These are phyloP conservation scores for Harpalus rufipes DNA, from an alignment of 2,888 invertebrate genomes.

Conservation along the genomic window DNA sequence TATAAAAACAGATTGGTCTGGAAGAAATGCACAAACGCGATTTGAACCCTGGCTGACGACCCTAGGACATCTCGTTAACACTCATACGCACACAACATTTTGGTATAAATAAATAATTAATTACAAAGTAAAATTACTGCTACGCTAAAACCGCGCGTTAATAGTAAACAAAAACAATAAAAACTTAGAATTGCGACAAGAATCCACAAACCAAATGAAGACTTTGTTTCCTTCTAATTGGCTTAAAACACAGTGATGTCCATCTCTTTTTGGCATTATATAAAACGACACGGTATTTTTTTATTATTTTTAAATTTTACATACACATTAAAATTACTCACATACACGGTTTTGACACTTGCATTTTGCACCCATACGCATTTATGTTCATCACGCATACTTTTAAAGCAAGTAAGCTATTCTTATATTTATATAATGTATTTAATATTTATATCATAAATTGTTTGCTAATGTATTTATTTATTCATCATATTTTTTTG, in stretches of 20 bases:
- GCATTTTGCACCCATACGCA: conserved; percentile 45
- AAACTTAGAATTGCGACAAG: conserved; percentile 46
- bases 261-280: conserved; percentile 62
- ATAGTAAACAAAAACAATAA: conserved; percentile 52
- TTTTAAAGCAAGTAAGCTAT: conserved; percentile 62
- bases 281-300: conserved; percentile 63
- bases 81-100: conserved; percentile 55
- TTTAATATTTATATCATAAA: conserved; percentile 64
- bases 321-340: conserved; percentile 63
- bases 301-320: conserved; percentile 61
- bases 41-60: conserved; percentile 57
- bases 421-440: conserved; percentile 58
- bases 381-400: conserved; percentile 44
- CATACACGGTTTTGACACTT: conserved; percentile 59
- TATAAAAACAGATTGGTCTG: conserved; percentile 65
- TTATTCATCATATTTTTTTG: conserved; percentile 61
- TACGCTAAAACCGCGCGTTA: conserved; percentile 58
- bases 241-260: conserved; percentile 55
- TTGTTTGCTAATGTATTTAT: conserved; percentile 60
- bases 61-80: conserved; percentile 57
- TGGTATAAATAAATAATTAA: conserved; percentile 64
- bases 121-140: conserved; percentile 58
- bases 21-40: conserved; percentile 49
- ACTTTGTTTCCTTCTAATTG: conserved; percentile 45
- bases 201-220: conserved; percentile 44